These are phyloP conservation scores for Pionites leucogaster DNA, from an alignment of 2,113 vertebrate species.

Conservation along the genomic window DNA sequence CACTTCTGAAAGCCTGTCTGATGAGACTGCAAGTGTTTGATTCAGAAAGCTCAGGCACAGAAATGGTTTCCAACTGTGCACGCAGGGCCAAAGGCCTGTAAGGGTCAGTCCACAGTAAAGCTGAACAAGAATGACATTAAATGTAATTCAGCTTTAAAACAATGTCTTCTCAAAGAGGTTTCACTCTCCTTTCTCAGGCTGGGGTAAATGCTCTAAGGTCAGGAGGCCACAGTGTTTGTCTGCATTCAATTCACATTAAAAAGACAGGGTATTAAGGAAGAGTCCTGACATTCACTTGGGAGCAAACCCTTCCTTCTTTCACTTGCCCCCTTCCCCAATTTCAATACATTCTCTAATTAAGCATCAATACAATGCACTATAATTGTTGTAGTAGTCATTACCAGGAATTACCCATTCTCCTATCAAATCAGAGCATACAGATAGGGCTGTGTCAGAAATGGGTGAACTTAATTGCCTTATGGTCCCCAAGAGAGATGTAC, in stretches of 20 bases:
- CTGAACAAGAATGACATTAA: conserved; percentile 63
- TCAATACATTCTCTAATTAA: conserved; percentile 76
- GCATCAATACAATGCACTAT: conserved; percentile 72
- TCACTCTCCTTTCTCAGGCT: conserved; percentile 35
- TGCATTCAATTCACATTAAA: conserved; percentile 46
- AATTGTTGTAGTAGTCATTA: conserved; percentile 80
- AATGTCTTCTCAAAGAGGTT: conserved; percentile 30
- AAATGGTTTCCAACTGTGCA: background rate
- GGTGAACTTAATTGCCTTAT: conserved; percentile 73
- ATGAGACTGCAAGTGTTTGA: background rate
- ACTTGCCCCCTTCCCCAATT: conserved; percentile 52
- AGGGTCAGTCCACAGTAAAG: conserved; percentile 65
- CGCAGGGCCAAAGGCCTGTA: conserved; percentile 23
- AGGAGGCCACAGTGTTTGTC: conserved; percentile 60
- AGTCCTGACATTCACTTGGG: conserved; percentile 68
- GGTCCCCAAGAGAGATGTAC: conserved; percentile 70
- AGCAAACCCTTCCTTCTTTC: conserved; percentile 17
- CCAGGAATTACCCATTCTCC: conserved; percentile 73
- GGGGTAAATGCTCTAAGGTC: conserved; percentile 66
- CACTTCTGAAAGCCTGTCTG: background rate
- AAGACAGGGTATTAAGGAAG: conserved; percentile 70
- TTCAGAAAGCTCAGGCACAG: conserved; percentile 12
- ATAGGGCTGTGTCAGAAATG: conserved; percentile 64
- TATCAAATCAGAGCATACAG: conserved; percentile 63
- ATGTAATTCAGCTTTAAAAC: conserved; percentile 55